These are phyloP conservation scores for Lasius platythorax DNA, from an alignment of 2,888 invertebrate species.

Conservation along the genomic window DNA sequence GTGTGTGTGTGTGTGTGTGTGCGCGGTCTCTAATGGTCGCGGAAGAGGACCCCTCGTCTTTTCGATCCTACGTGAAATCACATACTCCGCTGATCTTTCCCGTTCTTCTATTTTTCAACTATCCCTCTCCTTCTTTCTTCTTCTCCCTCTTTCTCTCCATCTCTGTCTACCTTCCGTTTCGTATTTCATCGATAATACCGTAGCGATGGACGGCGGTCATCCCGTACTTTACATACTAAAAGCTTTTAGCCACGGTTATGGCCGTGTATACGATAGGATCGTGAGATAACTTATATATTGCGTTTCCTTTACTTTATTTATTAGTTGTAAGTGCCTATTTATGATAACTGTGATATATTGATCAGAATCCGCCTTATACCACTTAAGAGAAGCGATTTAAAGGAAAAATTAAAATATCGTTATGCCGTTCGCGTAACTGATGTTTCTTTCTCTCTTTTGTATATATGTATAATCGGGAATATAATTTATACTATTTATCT, in stretches of 20 bases:
- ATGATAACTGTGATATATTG: constrained; percentile 48
- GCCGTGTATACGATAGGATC: constrained; percentile 31
- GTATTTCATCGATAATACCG: constrained; percentile 68
- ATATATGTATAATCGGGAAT: constrained; percentile 18
- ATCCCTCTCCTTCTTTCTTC: constrained; percentile 8
- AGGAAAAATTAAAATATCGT: constrained; percentile 11
- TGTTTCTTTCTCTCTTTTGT: background rate
- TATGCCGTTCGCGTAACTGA: background rate
- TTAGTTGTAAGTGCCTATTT: constrained; percentile 55
- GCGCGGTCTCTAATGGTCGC: constrained; percentile 72
- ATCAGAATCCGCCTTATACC: constrained; percentile 31
- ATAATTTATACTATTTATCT: constrained; percentile 21
- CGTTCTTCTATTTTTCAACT: constrained; percentile 26
- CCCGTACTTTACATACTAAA: constrained; percentile 65
- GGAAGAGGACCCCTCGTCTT: constrained; percentile 67
- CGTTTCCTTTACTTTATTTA: constrained; percentile 55
- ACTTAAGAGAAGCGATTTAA: constrained; percentile 13
- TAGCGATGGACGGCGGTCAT: constrained; percentile 62
- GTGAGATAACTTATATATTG: constrained; percentile 51
- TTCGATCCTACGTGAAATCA: constrained; percentile 70
- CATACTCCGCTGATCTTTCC: constrained; percentile 48
- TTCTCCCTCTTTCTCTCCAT: background rate
- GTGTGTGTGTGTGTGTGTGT: background rate
- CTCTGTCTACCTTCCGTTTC: constrained; percentile 42
- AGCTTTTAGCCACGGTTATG: constrained; percentile 59